Evolutionary conservation across 2,113 vertebrate species (phyloP).

Genomic region (Neogale vison): DNA sequence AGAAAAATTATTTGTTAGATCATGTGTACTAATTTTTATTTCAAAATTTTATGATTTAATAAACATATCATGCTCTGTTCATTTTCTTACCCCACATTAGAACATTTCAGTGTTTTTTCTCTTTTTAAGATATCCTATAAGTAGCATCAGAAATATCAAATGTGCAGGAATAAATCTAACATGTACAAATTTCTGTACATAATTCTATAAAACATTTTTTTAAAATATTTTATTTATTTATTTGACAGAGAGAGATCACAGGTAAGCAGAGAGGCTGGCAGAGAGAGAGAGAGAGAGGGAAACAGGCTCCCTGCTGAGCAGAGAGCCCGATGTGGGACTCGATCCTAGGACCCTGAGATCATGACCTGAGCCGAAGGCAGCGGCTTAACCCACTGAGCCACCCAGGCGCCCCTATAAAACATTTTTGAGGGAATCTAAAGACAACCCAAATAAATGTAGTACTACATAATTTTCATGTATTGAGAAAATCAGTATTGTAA

Average conservation of each 20-base stretch:
- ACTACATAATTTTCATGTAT: background rate
- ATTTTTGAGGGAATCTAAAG: constrained; percentile 6
- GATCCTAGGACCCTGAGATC: too few relatives aligned
- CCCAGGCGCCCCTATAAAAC: too few relatives aligned
- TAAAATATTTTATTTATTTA: too few relatives aligned
- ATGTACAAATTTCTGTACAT: background rate
- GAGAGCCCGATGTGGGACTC: too few relatives aligned
- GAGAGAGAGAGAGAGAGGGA: too few relatives aligned
- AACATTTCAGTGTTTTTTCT: background rate
- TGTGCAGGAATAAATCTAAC: background rate
- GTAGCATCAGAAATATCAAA: background rate
- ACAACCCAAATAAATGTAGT: background rate
- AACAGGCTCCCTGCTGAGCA: too few relatives aligned
- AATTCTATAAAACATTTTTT: constrained; percentile 19
- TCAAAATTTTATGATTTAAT: constrained; percentile 10
- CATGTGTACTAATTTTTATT: background rate
- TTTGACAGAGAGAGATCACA: too few relatives aligned
- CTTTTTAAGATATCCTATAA: background rate
- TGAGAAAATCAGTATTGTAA: constrained; percentile 25
- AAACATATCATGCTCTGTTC: background rate
- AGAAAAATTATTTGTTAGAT: constrained; percentile 22
- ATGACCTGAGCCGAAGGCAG: too few relatives aligned
- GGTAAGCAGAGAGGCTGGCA: too few relatives aligned
- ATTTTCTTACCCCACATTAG: background rate
- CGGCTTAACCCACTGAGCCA: too few relatives aligned